Evolutionary conservation across 2,113 vertebrate species (phyloP).

Genomic region (Phalacrocorax brasilianus): DNA sequence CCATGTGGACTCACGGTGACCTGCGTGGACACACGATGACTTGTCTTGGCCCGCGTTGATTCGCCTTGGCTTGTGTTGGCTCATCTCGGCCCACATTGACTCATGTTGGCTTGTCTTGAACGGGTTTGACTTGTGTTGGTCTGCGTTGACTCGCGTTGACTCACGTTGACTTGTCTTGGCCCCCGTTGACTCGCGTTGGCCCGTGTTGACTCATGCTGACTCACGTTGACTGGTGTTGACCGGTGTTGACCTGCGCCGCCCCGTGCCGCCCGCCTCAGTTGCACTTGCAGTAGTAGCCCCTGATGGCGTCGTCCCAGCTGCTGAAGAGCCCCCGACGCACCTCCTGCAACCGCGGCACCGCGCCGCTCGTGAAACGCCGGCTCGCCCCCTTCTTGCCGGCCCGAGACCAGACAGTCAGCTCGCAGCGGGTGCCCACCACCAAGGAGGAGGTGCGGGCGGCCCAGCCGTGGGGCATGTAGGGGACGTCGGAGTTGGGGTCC

Average conservation of each 20-base stretch:
- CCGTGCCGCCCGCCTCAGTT: not conserved
- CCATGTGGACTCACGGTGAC: not conserved
- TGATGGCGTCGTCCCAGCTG: conserved; percentile 74
- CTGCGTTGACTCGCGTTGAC: rapidly evolving
- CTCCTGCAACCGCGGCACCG: conserved; percentile 73
- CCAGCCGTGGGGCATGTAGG: conserved; percentile 64
- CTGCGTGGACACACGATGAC: not conserved
- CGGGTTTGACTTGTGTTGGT: not conserved
- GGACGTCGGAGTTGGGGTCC: conserved; percentile 29
- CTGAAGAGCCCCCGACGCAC: conserved; percentile 57
- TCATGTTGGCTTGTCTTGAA: too few relatives aligned
- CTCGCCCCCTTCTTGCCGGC: conserved; percentile 46
- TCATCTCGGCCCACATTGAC: too few relatives aligned
- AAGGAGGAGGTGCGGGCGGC: conserved; percentile 61
- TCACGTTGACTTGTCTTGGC: rapidly evolving
- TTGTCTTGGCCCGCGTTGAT: not conserved
- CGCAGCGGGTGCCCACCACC: conserved; percentile 70
- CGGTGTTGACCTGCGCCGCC: rapidly evolving
- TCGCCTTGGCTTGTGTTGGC: not conserved
- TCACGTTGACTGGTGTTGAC: rapidly evolving
- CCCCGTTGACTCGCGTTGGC: rapidly evolving
- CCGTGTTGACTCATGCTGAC: rapidly evolving
- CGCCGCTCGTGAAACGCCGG: not conserved
- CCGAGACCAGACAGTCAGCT: conserved; percentile 72
- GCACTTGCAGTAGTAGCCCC: conserved; percentile 72